These are phyloP conservation scores for Agrochola circellaris DNA, from an alignment of 2,888 invertebrate genomes.

Conservation along the genomic window DNA sequence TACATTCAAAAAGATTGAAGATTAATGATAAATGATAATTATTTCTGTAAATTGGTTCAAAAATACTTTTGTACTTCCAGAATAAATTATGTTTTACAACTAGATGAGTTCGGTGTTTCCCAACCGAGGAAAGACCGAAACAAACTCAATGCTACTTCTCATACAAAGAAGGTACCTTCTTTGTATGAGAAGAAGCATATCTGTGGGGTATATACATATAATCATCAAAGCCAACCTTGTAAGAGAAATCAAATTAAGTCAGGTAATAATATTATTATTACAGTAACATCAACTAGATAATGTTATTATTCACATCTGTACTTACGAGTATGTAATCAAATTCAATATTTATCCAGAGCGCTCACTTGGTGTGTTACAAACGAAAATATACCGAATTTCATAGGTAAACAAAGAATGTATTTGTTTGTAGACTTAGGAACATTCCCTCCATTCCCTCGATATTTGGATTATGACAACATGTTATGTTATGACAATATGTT, in stretches of 20 bases:
- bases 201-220: not conserved
- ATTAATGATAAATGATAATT: not conserved
- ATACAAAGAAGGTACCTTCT: not conserved
- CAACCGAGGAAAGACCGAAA: not conserved
- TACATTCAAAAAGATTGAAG: not conserved
- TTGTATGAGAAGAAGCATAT: not conserved
- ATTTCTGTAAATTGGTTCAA: no score
- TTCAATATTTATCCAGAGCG: slow-evolving; percentile 32
- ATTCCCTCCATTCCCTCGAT: slow-evolving; percentile 1
- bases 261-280: slow-evolving; percentile 2
- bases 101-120: not conserved
- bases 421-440: slow-evolving; percentile 14
- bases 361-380: slow-evolving; percentile 27
- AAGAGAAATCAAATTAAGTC: slow-evolving; percentile 1
- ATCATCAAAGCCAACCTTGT: not conserved
- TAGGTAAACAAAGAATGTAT: not conserved
- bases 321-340: slow-evolving; percentile 13
- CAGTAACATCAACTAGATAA: not conserved
- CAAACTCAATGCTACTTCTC: not conserved
- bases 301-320: slow-evolving; percentile 4
- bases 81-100: not conserved
- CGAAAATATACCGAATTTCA: slow-evolving; percentile 7
- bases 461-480: slow-evolving; percentile 16
- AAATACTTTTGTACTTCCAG: no score
- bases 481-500: not conserved